These are phyloP conservation scores for Notarius quadriscutis DNA, from an alignment of 2,113 vertebrate genomes.

Conservation along the genomic window DNA sequence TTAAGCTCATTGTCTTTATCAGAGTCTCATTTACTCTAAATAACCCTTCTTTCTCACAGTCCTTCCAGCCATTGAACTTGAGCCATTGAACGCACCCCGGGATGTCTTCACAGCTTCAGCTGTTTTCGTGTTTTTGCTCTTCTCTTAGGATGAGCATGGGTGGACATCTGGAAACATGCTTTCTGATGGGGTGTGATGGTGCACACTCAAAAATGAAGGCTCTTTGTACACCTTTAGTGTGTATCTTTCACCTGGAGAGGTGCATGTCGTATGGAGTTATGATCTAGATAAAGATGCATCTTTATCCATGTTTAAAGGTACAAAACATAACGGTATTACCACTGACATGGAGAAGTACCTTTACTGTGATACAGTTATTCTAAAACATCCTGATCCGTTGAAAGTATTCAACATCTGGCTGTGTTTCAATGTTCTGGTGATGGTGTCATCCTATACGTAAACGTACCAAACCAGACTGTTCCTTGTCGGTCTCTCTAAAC, in stretches of 20 bases:
- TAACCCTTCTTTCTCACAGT: conserved; percentile 18
- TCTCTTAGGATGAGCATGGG: neutral
- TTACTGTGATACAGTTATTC: neutral
- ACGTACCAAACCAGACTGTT: neutral
- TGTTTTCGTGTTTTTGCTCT: neutral
- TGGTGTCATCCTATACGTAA: neutral
- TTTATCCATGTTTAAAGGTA: neutral
- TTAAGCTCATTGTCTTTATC: neutral
- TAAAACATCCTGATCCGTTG: neutral
- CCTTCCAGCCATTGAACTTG: neutral
- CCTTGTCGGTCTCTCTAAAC: neutral
- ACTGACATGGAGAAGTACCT: too few species aligned
- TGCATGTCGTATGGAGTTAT: neutral
- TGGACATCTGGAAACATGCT: neutral
- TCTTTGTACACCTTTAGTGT: neutral
- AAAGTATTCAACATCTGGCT: neutral
- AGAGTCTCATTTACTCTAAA: neutral
- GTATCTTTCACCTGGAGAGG: neutral
- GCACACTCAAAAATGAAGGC: neutral
- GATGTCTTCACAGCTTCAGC: neutral
- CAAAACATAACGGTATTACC: neutral
- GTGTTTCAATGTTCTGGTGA: neutral
- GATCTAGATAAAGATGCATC: neutral
- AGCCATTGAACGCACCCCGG: neutral
- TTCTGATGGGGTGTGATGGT: neutral